phyloP scores from a whole-genome alignment of 1,140 invertebrate genomes.

The Drosophila fuyamai region DNA sequence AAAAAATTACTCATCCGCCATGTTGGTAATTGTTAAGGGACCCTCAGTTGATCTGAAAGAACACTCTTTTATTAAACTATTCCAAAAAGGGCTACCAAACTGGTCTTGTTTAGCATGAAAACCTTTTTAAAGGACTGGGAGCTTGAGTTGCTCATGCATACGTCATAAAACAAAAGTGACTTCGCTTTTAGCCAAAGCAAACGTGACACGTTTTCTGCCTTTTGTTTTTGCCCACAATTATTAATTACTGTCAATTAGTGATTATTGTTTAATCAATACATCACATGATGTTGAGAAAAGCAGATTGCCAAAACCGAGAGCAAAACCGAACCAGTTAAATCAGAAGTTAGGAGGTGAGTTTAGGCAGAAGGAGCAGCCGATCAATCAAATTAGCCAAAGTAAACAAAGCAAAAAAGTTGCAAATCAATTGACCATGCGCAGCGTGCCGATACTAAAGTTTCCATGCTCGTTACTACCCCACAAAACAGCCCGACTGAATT shows the following conservation, averaged over 20 bases:
- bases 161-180: constrained; percentile 17
- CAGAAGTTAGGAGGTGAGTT: constrained; percentile 4
- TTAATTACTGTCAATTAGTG: constrained; percentile 53
- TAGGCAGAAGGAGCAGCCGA: constrained; percentile 15
- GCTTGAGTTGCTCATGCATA: background rate
- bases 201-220: constrained; percentile 32
- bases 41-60: too few relatives aligned
- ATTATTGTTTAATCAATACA: constrained; percentile 52
- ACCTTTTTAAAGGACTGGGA: background rate
- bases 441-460: constrained; percentile 54
- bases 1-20: too few relatives aligned
- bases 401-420: constrained; percentile 44
- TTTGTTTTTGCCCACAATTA: constrained; percentile 26
- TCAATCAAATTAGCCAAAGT: constrained; percentile 53
- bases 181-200: constrained; percentile 17
- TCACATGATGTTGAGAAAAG: constrained; percentile 50
- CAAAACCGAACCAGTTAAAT: constrained; percentile 51
- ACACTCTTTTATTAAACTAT: too few relatives aligned
- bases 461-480: constrained; percentile 47
- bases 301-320: constrained; percentile 19
- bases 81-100: too few relatives aligned
- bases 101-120: background rate
- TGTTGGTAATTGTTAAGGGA: too few relatives aligned
- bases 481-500: constrained; percentile 1
- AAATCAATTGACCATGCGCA: constrained; percentile 61